Base-by-base conservation (phyloP, 2,113 vertebrate species). In the Bungarus multicinctus region DNA sequence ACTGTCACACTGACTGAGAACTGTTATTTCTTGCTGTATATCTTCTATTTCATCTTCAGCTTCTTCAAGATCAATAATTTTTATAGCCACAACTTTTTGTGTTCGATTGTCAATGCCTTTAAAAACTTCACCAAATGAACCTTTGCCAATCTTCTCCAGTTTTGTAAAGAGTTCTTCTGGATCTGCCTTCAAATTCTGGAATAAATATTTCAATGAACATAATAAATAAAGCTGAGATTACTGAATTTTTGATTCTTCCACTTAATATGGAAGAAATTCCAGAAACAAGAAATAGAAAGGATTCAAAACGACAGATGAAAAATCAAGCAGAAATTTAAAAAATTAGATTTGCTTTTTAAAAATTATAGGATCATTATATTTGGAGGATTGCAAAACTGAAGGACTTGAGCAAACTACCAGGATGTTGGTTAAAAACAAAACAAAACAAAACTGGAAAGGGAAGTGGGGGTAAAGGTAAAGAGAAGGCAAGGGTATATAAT, bases 11-110 rank as follows among this genome's bases (percentile, higher is more conserved):
- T 99, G 99, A 97, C 99, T 99, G 94, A 99, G 98, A 94, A 99
- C 99, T 22, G 99, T 99, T 96, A 99, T 99, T 97, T 99, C 99
- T 96, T 99, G 99, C 88, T 99, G 99, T 96, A 99, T 99, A 97
- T 99, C 99, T 97, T 99, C 99, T 92, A 99, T 99, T 96, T 99
- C 99, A 95, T 99, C 99, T 96, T 99, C 99, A 0, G 99, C 99
- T 97, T 99, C 99, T 97, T 99, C 99, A 94, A 99, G 98, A 96
- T 99, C 99, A 96, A 99, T 99, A 94, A 98, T 99, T 98, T 99
- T 99, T 97, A 99, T 99, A 95, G 99, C 99, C 94, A 99, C 98
- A 91, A 99, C 98, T 97, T 99, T 99, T 97, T 99, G 99, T 96
- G 98, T 99, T 97, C 98, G 98, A 97, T 98, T 99, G 98, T 99